Conservation (phyloP, 2,888 invertebrate genomes). For the Drosophila phalerata region DNA sequence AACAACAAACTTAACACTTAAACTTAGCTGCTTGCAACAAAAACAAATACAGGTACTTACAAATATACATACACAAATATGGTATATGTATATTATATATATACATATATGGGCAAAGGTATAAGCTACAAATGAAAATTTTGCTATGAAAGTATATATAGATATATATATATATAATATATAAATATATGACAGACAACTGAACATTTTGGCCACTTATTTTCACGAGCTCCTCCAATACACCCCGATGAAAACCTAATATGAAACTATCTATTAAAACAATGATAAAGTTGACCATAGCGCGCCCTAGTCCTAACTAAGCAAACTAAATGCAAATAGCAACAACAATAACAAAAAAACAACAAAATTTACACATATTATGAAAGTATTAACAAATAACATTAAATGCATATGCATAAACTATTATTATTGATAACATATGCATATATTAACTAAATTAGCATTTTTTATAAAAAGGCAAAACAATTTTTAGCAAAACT, state of each 20-base stretch:
- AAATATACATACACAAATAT: constrained; percentile 65
- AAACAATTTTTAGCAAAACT: constrained; percentile 62
- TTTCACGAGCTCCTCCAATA: constrained; percentile 57
- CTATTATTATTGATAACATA: constrained; percentile 56
- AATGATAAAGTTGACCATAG: constrained; percentile 64
- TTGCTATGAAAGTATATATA: constrained; percentile 67
- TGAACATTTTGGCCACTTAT: constrained; percentile 58
- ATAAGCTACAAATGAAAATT: constrained; percentile 49
- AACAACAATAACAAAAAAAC: constrained; percentile 24
- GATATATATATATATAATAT: constrained; percentile 35
- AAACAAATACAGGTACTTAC: constrained; percentile 81
- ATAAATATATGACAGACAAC: constrained; percentile 48
- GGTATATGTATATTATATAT: constrained; percentile 40
- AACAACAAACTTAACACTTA: constrained; percentile 74
- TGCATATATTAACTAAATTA: constrained; percentile 49
- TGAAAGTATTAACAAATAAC: constrained; percentile 38
- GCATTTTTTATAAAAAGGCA: constrained; percentile 60
- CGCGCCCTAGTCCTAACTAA: constrained; percentile 62
- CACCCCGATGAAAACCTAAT: constrained; percentile 26
- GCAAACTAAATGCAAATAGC: constrained; percentile 35
- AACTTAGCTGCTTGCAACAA: constrained; percentile 80
- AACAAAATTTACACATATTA: constrained; percentile 47
- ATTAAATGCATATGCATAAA: constrained; percentile 39
- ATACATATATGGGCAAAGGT: constrained; percentile 47
- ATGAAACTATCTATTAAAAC: constrained; percentile 24